phyloP scores from a whole-genome alignment of 1,140 invertebrate species.

The Hylaeus anthracinus region DNA sequence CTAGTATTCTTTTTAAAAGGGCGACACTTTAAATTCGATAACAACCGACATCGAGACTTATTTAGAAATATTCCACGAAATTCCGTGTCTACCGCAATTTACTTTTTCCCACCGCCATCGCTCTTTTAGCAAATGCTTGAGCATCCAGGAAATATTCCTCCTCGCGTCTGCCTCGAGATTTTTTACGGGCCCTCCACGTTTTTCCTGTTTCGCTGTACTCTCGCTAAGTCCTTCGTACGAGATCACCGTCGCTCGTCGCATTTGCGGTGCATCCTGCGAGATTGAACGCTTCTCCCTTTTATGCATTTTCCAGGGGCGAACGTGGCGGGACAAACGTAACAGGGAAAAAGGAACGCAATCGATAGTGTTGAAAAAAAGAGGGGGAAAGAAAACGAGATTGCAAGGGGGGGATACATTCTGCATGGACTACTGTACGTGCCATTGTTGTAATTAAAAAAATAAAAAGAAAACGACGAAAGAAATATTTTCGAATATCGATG shows the following conservation, averaged over 20 bases:
- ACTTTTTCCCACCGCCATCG: too few relatives aligned
- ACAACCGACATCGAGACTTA: too few relatives aligned
- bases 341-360: constrained; percentile 29
- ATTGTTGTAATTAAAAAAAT: constrained; percentile 6
- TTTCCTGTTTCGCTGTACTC: not conserved
- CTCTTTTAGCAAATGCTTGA: too few relatives aligned
- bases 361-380: constrained; percentile 2
- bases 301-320: constrained; percentile 9
- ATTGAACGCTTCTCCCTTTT: constrained; percentile 30
- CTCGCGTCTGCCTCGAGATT: too few relatives aligned
- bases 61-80: too few relatives aligned
- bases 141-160: too few relatives aligned
- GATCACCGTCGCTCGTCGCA: constrained; percentile 12
- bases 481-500: not conserved
- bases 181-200: not conserved
- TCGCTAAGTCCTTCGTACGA: constrained; percentile 1
- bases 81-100: too few relatives aligned
- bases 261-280: constrained; percentile 16
- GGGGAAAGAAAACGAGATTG: constrained; percentile 6
- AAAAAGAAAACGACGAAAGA: not conserved
- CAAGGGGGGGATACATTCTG: not conserved
- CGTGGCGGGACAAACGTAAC: not conserved
- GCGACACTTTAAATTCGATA: too few relatives aligned
- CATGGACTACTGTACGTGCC: not conserved
- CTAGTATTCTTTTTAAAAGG: too few relatives aligned